Evolutionary conservation across 2,888 invertebrate genomes (phyloP), one percentile per base, ranked within the genome.

Genomic region (Brassicogethes aeneus): DNA sequence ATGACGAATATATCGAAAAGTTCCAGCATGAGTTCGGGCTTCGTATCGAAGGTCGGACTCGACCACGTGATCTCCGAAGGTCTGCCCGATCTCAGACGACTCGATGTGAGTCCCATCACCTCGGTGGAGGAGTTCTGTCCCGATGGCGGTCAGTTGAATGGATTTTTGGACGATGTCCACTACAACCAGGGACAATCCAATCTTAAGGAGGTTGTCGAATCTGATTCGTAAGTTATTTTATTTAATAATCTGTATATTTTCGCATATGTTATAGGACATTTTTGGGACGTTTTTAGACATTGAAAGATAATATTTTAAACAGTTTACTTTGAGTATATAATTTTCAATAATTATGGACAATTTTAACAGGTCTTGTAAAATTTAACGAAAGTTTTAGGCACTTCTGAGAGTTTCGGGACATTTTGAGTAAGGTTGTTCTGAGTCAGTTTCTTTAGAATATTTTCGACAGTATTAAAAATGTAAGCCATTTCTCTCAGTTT

Each of bases 41-140:
- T 64, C 44, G 53, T 57, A n/a, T 57, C 60, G 3, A 65, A 63
- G 47, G 42, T 65, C 60, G 49, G 64, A 50, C 50, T 64, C 54
- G 38, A 69, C 60, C 48, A 62, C 60, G 48, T 63, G 46, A 60
- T 60, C 30, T 64, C 65, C 32, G 60, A 62, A 17, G 64, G 64
- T 36, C 35, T 62, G 15, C 59, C 61, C 3, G 62, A 64, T 45
- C 39, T 62, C 23, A 55, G 56, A 41, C 50, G 56, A 34, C 42
- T 65, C 23, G 64, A 66, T 40, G 51, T 57, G 34, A 57, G 48
- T 56, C 69, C 66, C n/a, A 64, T 69, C 30, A 64, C 64, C 3
- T 69, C 69, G 48, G 80, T 85, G 5, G 84, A 85, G 52, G 84
- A 85, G 57, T 85, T 84, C 72, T 70, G 84, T 60, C 74, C 85